These are phyloP conservation scores for Hylomyscus alleni DNA, from an alignment of 2,797 vertebrate species.

Conservation along the genomic window DNA sequence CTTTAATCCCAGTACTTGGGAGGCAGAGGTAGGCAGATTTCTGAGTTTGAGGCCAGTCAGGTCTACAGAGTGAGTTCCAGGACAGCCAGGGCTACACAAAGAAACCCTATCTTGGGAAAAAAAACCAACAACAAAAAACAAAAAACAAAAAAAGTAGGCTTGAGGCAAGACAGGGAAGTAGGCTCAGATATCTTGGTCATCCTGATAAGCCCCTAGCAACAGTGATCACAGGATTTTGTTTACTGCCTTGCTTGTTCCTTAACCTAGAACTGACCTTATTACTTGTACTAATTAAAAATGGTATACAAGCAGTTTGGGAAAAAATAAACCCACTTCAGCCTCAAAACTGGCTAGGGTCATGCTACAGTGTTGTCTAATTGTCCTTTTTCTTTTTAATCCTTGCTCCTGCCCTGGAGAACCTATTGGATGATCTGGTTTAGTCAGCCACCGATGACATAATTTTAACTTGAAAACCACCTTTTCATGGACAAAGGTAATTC, in stretches of 20 bases:
- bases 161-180: not conserved
- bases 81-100: too few relatives aligned
- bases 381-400: not conserved
- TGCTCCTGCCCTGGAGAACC: not conserved
- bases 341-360: not conserved
- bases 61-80: too few relatives aligned
- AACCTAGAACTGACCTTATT: not conserved
- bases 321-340: not conserved
- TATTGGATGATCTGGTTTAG: not conserved
- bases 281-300: not conserved
- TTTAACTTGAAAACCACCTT: conserved; percentile 56
- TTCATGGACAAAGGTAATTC: conserved; percentile 69
- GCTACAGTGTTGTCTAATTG: not conserved
- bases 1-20: too few relatives aligned
- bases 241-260: not conserved
- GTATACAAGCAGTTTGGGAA: not conserved
- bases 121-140: too few relatives aligned
- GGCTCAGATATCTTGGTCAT: not conserved
- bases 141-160: too few relatives aligned
- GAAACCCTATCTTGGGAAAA: too few relatives aligned
- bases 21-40: too few relatives aligned
- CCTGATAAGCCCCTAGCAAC: not conserved
- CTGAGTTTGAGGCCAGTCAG: too few relatives aligned
- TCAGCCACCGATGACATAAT: conserved; percentile 63
- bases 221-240: not conserved